Conservation (phyloP, 2,888 invertebrate species). For the Campaea margaritaria region DNA sequence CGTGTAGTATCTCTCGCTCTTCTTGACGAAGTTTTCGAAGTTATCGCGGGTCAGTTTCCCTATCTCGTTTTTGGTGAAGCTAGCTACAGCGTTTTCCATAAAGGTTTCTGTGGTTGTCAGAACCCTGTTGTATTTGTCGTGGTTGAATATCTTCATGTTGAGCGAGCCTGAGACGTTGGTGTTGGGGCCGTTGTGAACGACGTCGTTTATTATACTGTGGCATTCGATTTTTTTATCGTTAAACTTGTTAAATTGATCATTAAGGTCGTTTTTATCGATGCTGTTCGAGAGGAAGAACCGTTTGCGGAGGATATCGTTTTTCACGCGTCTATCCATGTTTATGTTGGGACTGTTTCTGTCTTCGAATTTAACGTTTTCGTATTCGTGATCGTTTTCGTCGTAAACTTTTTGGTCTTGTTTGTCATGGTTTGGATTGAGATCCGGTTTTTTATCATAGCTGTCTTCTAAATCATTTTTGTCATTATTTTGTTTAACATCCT, state of each 20-base stretch:
- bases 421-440: slow-evolving; percentile 27
- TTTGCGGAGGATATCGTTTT: slow-evolving; percentile 72
- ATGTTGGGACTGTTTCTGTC: slow-evolving; percentile 45
- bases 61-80: slow-evolving; percentile 72
- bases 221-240: slow-evolving; percentile 76
- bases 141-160: slow-evolving; percentile 75
- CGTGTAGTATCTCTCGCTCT: slow-evolving; percentile 79
- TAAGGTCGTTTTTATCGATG: slow-evolving; percentile 69
- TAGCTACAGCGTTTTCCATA: slow-evolving; percentile 70
- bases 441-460: slow-evolving; percentile 44
- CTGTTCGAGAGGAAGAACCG: slow-evolving; percentile 65
- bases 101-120: slow-evolving; percentile 76
- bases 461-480: slow-evolving; percentile 30
- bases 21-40: slow-evolving; percentile 76
- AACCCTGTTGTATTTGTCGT: slow-evolving; percentile 74
- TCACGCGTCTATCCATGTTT: slow-evolving; percentile 58
- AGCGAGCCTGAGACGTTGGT: slow-evolving; percentile 73
- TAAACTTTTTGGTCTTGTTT: slow-evolving; percentile 7
- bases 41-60: slow-evolving; percentile 64
- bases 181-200: slow-evolving; percentile 69
- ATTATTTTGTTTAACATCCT: slow-evolving; percentile 31
- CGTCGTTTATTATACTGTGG: slow-evolving; percentile 75
- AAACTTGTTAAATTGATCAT: slow-evolving; percentile 67
- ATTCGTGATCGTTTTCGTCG: slow-evolving; percentile 30
- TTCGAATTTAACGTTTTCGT: slow-evolving; percentile 46